phyloP scores from a whole-genome alignment of 2,797 vertebrate genomes.

The Kryptolebias ocellatus region DNA sequence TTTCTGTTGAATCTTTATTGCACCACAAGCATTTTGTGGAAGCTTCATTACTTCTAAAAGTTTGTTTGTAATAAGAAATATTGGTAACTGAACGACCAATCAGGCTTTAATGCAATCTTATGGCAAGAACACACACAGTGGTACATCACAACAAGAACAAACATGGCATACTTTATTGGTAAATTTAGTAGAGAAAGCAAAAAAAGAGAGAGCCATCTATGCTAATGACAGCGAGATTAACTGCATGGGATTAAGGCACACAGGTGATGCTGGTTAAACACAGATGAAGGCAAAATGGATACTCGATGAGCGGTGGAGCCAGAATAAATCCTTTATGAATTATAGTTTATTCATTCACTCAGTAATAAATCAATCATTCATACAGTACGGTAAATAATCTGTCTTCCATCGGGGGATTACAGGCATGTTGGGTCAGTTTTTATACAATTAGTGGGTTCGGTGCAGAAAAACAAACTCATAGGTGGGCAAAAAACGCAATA shows the following conservation, averaged over 20 bases:
- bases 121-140: constrained; percentile 9
- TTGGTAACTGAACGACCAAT: background rate
- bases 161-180: background rate
- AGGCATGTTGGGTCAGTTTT: background rate
- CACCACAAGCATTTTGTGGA: constrained; percentile 7
- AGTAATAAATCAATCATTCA: constrained; percentile 9
- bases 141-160: constrained; percentile 18
- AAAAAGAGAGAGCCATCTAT: constrained; percentile 6
- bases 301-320: constrained; percentile 44
- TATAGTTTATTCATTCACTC: constrained; percentile 11
- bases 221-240: constrained; percentile 15
- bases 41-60: background rate
- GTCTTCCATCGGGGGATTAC: no score
- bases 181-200: constrained; percentile 31
- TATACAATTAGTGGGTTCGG: background rate
- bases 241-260: constrained; percentile 27
- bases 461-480: background rate
- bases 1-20: background rate
- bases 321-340: constrained; percentile 3
- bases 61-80: background rate
- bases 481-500: background rate
- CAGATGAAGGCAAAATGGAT: constrained; percentile 23
- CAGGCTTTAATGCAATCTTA: background rate
- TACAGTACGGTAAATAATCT: background rate
- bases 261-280: constrained; percentile 39